Evolutionary conservation across 2,888 invertebrate species (phyloP).

Genomic region (Ctenicera cuprea): DNA sequence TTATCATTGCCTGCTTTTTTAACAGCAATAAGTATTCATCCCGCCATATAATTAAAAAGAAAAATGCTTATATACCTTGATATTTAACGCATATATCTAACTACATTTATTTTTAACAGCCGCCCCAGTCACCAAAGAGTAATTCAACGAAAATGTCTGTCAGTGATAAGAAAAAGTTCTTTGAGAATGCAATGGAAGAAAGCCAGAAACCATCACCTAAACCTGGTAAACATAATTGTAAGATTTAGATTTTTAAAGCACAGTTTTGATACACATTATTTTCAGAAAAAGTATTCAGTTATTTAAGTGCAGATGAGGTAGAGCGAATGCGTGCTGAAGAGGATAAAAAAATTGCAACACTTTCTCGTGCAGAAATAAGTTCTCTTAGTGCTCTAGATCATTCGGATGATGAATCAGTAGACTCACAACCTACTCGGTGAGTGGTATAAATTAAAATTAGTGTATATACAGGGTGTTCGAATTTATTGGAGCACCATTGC

Average conservation of each 20-base stretch:
- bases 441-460: slow-evolving; percentile 10
- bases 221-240: slow-evolving; percentile 56
- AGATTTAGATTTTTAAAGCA: not conserved
- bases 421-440: slow-evolving; percentile 69
- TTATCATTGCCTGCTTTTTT: too few species aligned
- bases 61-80: too few species aligned
- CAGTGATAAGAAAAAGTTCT: slow-evolving; percentile 95
- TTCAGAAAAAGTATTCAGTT: slow-evolving; percentile 93
- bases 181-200: slow-evolving; percentile 97
- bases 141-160: slow-evolving; percentile 89
- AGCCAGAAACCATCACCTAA: slow-evolving; percentile 90
- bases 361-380: slow-evolving; percentile 80
- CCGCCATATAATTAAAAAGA: too few species aligned
- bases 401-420: slow-evolving; percentile 73
- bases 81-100: not conserved
- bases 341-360: slow-evolving; percentile 88
- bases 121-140: slow-evolving; percentile 81
- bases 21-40: too few species aligned
- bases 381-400: slow-evolving; percentile 76
- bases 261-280: slow-evolving; percentile 56
- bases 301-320: slow-evolving; percentile 94
- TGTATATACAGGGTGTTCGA: too few species aligned
- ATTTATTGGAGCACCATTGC: too few species aligned
- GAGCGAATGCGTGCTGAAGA: slow-evolving; percentile 96
- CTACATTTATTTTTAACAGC: slow-evolving; percentile 61